Percentiles rank a stretch among this genome's conserved stretches.
Evolutionary conservation across 2,888 invertebrate genomes (phyloP).

Genomic region (Agrenia bidenticulata): DNA sequence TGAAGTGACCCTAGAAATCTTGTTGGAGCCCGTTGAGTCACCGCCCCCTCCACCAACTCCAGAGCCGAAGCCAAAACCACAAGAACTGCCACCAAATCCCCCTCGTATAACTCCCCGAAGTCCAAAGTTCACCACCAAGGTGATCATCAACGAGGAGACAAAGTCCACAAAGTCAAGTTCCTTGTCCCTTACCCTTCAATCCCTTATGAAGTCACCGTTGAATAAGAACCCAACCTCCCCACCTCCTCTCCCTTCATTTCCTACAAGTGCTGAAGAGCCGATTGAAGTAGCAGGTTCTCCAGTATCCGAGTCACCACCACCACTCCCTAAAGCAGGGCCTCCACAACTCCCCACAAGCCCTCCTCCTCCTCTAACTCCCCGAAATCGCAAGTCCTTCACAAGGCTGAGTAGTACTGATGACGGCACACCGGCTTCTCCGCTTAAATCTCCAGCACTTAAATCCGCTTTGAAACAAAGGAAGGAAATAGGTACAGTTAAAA

Average conservation of each 20-base stretch:
- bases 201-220: no score
- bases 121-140: no score
- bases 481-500: constrained; percentile 31
- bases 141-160: no score
- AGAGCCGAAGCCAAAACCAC: background rate
- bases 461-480: constrained; percentile 43
- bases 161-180: no score
- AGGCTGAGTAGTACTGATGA: background rate
- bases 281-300: background rate
- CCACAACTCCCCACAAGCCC: background rate
- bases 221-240: no score
- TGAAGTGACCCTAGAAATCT: background rate
- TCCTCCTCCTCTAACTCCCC: constrained; percentile 7
- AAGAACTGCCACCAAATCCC: background rate
- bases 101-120: no score
- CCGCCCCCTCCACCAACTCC: background rate
- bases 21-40: background rate
- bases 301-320: constrained; percentile 7
- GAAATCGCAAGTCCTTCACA: background rate
- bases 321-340: constrained; percentile 6
- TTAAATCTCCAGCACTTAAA: constrained; percentile 20
- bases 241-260: no score
- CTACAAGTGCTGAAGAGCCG: no score
- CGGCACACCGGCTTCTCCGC: background rate
- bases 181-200: no score